Conservation (phyloP, 2,113 vertebrate species). For the Esox niger region DNA sequence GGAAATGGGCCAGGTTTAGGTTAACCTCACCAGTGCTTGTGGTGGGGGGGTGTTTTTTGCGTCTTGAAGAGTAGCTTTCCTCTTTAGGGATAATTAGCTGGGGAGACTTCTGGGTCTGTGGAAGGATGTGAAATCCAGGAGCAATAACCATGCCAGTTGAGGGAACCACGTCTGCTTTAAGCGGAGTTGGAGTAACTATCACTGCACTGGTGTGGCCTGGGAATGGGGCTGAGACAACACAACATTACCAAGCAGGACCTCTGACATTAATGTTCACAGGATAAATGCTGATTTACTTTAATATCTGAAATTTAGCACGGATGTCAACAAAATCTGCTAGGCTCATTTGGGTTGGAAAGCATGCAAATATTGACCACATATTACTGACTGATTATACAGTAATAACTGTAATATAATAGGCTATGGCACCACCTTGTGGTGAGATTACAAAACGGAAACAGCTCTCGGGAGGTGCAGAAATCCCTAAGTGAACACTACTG, state of each 20-base stretch:
- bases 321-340: background rate
- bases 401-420: background rate
- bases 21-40: slow-evolving; percentile 74
- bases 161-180: slow-evolving; percentile 82
- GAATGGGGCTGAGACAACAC: slow-evolving; percentile 73
- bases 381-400: background rate
- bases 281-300: background rate
- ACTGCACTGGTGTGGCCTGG: slow-evolving; percentile 79
- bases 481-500: background rate
- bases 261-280: too few species aligned
- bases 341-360: too few species aligned
- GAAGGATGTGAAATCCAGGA: slow-evolving; percentile 74
- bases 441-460: background rate
- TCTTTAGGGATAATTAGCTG: slow-evolving; percentile 78
- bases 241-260: background rate
- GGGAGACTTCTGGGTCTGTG: slow-evolving; percentile 61
- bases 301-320: background rate
- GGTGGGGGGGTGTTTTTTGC: slow-evolving; percentile 71
- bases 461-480: background rate
- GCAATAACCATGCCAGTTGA: slow-evolving; percentile 81
- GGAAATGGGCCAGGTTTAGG: background rate
- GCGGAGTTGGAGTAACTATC: slow-evolving; percentile 82
- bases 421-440: slow-evolving; percentile 37
- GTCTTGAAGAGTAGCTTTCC: slow-evolving; percentile 72
- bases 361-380: too few species aligned